These are phyloP conservation scores for Prorops nasuta DNA, from an alignment of 1,140 invertebrate genomes.

Conservation along the genomic window DNA sequence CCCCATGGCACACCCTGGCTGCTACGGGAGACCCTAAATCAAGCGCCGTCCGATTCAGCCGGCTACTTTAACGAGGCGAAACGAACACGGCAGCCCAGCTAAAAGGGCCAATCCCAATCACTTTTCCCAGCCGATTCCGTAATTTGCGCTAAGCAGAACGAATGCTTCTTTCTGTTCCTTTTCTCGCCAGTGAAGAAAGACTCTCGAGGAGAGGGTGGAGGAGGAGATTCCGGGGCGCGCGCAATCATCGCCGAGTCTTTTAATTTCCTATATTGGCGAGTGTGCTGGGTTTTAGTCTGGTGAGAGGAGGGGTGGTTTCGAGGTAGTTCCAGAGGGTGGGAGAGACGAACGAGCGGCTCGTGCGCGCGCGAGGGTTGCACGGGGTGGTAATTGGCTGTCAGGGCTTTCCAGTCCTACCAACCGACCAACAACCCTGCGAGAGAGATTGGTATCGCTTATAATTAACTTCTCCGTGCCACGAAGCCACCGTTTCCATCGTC, in stretches of 20 bases:
- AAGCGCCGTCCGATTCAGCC: conserved; percentile 35
- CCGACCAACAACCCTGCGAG: conserved; percentile 48
- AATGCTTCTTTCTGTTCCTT: conserved; percentile 31
- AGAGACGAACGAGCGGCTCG: conserved; percentile 8
- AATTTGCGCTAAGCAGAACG: conserved; percentile 49
- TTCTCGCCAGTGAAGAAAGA: conserved; percentile 2
- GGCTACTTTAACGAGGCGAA: conserved; percentile 38
- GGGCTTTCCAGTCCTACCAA: conserved; percentile 53
- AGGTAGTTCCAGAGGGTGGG: conserved; percentile 9
- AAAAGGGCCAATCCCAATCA: conserved; percentile 46
- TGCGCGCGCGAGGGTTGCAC: conserved; percentile 37
- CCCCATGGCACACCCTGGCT: no score
- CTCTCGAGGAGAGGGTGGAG: conserved; percentile 24
- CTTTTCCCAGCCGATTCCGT: conserved; percentile 44
- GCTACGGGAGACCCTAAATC: conserved; percentile 25
- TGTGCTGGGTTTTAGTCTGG: conserved; percentile 16
- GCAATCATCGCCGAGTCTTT: conserved; percentile 53
- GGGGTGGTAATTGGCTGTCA: conserved; percentile 58
- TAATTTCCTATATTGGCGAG: conserved; percentile 53
- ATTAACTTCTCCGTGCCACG: conserved; percentile 59
- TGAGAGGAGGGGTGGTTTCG: background rate
- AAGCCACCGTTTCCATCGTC: conserved; percentile 52
- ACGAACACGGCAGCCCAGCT: conserved; percentile 30
- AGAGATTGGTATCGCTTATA: conserved; percentile 60
- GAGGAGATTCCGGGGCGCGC: conserved; percentile 11